Evolutionary conservation across 1,140 invertebrate species (phyloP).

Genomic region (Calephelis nemesis): DNA sequence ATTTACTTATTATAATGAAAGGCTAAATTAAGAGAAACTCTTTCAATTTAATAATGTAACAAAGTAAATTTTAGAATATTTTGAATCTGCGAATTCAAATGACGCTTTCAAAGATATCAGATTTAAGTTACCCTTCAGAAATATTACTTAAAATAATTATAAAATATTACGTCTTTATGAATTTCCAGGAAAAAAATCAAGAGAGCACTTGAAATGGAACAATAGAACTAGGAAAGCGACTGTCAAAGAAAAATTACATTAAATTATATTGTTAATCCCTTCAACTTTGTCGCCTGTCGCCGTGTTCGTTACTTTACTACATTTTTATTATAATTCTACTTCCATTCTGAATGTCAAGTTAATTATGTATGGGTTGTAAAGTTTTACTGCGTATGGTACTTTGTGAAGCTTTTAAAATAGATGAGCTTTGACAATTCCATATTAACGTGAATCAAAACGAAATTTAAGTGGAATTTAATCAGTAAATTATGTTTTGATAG

Average conservation of each 20-base stretch:
- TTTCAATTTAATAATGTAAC: no score
- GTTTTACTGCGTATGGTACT: slow-evolving; percentile 37
- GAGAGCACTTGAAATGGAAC: no score
- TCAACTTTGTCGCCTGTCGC: slow-evolving; percentile 15
- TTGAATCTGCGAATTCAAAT: no score
- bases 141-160: no score
- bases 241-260: background rate
- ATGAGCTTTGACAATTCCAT: slow-evolving; percentile 10
- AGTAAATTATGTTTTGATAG: background rate
- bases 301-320: slow-evolving; percentile 39
- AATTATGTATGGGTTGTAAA: slow-evolving; percentile 49
- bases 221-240: no score
- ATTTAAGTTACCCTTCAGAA: no score
- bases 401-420: slow-evolving; percentile 26
- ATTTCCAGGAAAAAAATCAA: no score
- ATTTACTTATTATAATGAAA: no score
- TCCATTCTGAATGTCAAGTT: slow-evolving; percentile 48
- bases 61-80: no score
- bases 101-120: no score
- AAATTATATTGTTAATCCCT: slow-evolving; percentile 16
- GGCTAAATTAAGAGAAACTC: no score
- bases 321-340: slow-evolving; percentile 53
- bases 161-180: no score
- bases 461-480: slow-evolving; percentile 1
- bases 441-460: background rate